Conservation (phyloP, 2,888 invertebrate species). For the Bellardia pandia region DNA sequence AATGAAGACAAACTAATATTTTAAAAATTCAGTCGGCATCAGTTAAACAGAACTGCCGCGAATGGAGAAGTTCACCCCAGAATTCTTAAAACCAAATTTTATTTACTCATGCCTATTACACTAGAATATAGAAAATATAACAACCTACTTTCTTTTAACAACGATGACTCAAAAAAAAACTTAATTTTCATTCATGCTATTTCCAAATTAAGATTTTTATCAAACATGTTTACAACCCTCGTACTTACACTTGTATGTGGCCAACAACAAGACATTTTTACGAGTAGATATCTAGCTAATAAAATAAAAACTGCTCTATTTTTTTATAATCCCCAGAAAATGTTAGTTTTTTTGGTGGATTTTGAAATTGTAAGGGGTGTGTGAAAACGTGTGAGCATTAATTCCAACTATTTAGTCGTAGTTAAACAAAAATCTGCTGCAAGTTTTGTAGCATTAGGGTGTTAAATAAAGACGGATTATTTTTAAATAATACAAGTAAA, state of each 20-base stretch:
- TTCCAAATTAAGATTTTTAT: constrained; percentile 8
- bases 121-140: too few species aligned
- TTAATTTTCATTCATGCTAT: background rate
- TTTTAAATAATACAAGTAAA: background rate
- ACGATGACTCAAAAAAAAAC: background rate
- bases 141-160: too few species aligned
- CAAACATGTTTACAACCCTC: background rate
- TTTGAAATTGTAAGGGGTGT: background rate
- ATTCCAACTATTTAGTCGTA: background rate
- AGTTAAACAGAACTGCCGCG: too few species aligned
- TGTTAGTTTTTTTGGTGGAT: background rate
- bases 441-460: background rate
- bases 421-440: background rate
- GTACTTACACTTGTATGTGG: background rate
- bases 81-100: too few species aligned
- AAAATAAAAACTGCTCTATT: background rate
- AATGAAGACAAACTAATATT: too few species aligned
- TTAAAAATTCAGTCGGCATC: too few species aligned
- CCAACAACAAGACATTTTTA: constrained; percentile 8
- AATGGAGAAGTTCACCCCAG: too few species aligned
- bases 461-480: background rate
- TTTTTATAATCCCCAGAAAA: constrained; percentile 9
- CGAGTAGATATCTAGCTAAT: background rate
- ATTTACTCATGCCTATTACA: too few species aligned
- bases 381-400: background rate